Percentiles rank a stretch among this genome's conserved stretches.
Evolutionary conservation across 2,113 vertebrate genomes (phyloP).

Genomic region (Irena cyanogastra): DNA sequence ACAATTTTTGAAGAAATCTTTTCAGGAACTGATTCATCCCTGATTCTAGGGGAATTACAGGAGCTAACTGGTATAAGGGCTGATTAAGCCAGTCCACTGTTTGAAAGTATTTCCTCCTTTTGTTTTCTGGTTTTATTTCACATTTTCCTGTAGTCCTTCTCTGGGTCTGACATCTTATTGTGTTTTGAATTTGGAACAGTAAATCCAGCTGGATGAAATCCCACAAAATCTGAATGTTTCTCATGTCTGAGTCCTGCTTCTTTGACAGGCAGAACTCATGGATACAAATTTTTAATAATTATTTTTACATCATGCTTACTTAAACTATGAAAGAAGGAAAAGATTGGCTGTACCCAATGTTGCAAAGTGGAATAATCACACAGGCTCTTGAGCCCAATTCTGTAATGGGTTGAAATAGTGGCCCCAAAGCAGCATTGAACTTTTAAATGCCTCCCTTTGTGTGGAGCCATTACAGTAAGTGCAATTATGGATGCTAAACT

Average conservation of each 20-base stretch:
- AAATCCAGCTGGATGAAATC: not conserved
- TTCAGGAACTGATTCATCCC: constrained; percentile 41
- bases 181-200: not conserved
- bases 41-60: not conserved
- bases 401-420: not conserved
- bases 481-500: not conserved
- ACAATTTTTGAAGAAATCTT: not conserved
- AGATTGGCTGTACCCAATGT: not conserved
- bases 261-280: constrained; percentile 14
- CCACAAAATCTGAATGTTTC: not conserved
- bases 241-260: not conserved
- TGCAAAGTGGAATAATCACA: constrained; percentile 29
- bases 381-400: not conserved
- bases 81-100: not conserved
- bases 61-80: not conserved
- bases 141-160: not conserved
- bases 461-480: not conserved
- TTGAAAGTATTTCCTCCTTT: not conserved
- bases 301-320: constrained; percentile 37
- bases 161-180: not conserved
- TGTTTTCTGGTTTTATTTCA: constrained; percentile 2
- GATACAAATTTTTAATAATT: constrained; percentile 48
- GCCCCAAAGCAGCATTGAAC: not conserved
- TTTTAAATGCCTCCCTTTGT: not conserved
- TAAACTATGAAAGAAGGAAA: constrained; percentile 49